Conservation (phyloP, 1,140 invertebrate species). For the Meloidogyne chitwoodi region DNA sequence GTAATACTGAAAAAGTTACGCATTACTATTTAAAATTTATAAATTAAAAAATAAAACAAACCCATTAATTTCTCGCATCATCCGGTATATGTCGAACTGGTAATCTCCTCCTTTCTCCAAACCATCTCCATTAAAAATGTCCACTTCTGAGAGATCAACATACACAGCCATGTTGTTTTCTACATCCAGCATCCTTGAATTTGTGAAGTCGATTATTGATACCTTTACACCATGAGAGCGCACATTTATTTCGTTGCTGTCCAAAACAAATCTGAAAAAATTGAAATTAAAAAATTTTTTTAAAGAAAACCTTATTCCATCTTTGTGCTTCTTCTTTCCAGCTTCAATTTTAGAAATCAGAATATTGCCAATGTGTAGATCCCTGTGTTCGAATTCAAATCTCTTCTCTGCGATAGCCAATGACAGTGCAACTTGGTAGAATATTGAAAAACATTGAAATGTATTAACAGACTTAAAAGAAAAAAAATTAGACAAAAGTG, state of each 20-base stretch:
- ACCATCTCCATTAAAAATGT: not conserved
- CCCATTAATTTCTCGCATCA: not conserved
- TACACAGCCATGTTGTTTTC: not conserved
- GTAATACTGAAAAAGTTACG: no score
- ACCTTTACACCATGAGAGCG: not conserved
- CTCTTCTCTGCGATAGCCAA: constrained; percentile 19
- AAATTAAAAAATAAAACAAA: not conserved
- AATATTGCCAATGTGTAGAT: constrained; percentile 26
- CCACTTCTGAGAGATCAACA: not conserved
- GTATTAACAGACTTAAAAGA: not conserved
- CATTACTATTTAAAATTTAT: not conserved
- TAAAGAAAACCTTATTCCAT: not conserved
- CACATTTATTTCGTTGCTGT: not conserved
- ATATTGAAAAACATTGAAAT: constrained; percentile 25
- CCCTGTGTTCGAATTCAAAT: constrained; percentile 27
- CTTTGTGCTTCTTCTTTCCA: not conserved
- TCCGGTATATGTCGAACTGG: not conserved
- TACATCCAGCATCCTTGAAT: not conserved
- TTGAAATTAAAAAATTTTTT: no score
- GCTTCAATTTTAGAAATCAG: constrained; percentile 8
- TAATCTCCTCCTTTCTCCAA: not conserved
- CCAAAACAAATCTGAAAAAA: not conserved
- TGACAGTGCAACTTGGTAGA: constrained; percentile 24
- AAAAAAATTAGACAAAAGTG: constrained; percentile 6
- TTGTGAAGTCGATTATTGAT: constrained; percentile 4